Percentiles rank a stretch among this genome's conserved stretches.
phyloP scores from a whole-genome alignment of 2,797 vertebrate species.

The Xenentodon cancila region DNA sequence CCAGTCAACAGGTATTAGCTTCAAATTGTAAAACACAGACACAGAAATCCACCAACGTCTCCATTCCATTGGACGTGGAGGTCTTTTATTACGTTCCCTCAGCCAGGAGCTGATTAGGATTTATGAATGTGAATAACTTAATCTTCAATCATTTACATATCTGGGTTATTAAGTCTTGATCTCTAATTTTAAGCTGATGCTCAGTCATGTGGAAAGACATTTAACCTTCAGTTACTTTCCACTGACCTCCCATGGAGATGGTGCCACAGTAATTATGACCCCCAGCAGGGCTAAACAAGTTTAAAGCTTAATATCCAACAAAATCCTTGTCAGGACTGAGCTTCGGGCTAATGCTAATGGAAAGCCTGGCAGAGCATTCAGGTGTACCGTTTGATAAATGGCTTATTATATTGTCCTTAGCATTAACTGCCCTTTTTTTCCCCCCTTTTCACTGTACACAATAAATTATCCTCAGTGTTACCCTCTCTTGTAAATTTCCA shows the following conservation, averaged over 20 bases:
- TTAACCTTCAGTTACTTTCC: constrained; percentile 64
- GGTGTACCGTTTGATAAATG: constrained; percentile 66
- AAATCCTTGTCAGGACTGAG: constrained; percentile 47
- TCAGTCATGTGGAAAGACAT: constrained; percentile 56
- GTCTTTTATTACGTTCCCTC: constrained; percentile 40
- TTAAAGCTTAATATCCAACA: constrained; percentile 50
- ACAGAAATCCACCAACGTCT: constrained; percentile 25
- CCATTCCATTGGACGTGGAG: constrained; percentile 36
- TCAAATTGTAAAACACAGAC: constrained; percentile 17
- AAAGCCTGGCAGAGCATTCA: constrained; percentile 51
- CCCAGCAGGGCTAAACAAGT: constrained; percentile 63
- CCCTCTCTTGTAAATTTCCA: constrained; percentile 53
- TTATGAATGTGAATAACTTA: constrained; percentile 35
- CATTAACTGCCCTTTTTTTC: constrained; percentile 47
- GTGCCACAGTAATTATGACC: constrained; percentile 70
- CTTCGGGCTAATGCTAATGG: constrained; percentile 58
- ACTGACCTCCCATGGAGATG: constrained; percentile 65
- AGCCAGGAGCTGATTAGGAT: constrained; percentile 28
- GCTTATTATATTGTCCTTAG: constrained; percentile 56
- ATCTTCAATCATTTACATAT: constrained; percentile 40
- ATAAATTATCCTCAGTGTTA: constrained; percentile 52
- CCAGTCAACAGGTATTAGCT: too few relatives aligned
- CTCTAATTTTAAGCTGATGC: constrained; percentile 37
- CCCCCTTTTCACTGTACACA: constrained; percentile 49
- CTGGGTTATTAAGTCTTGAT: constrained; percentile 31